A percentile compares a stretch with the other conserved stretches of the same genome.
phyloP scores from a whole-genome alignment of 1,140 invertebrate species.

The Cylas formicarius region DNA sequence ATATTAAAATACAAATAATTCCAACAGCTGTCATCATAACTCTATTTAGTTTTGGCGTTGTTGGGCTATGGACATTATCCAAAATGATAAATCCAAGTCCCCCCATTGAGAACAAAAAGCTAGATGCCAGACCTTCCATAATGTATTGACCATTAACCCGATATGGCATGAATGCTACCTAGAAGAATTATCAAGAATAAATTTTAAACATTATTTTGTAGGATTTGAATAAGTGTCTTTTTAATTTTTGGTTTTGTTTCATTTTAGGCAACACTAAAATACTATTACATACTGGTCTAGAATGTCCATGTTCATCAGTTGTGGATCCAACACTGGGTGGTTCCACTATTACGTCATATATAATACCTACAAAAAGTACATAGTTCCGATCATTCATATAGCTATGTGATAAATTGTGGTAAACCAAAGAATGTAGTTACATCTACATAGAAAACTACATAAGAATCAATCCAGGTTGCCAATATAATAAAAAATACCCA shows the following conservation, averaged over 20 bases:
- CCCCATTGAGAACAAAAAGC: constrained; percentile 92
- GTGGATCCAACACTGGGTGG: constrained; percentile 96
- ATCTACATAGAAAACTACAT: not conserved
- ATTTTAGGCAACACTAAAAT: no score
- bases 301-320: constrained; percentile 94
- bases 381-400: constrained; percentile 4
- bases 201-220: not conserved
- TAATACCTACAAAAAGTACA: constrained; percentile 70
- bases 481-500: constrained; percentile 1
- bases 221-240: no score
- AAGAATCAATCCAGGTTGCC: not conserved
- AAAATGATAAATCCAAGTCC: constrained; percentile 95
- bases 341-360: constrained; percentile 98
- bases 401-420: not conserved
- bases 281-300: constrained; percentile 64
- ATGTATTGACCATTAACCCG: constrained; percentile 98
- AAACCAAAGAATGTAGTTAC: not conserved
- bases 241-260: no score
- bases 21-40: constrained; percentile 87
- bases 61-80: constrained; percentile 87
- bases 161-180: constrained; percentile 98
- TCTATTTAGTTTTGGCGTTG: constrained; percentile 87
- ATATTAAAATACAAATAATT: constrained; percentile 87
- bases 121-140: constrained; percentile 95
- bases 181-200: constrained; percentile 18